Evolutionary conservation across 2,888 invertebrate species (phyloP), one percentile per base, ranked within the genome.

Genomic region (Leptopilina myrica): DNA sequence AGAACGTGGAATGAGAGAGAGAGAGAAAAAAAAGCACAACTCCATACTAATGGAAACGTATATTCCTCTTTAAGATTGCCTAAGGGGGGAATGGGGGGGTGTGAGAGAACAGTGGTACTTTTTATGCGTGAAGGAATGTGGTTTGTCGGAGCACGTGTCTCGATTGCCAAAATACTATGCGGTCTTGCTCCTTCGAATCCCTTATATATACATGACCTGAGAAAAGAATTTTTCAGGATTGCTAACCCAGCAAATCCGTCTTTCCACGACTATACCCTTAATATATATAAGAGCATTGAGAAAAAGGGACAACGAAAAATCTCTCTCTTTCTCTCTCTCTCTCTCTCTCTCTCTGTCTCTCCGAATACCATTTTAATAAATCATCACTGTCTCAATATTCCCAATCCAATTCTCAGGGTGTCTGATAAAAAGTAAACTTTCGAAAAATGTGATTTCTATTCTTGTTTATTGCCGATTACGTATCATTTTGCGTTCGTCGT

Each of bases 121-220:
- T 73, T 73, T 56, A 73, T 73, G 73, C 73, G 73, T 73, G 73
- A 73, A 33, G 56, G 56, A 73, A 73, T 73, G 56, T n/a, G 73
- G 56, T 73, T 64, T 67, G 20, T n/a, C 9, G 33, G 53, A 73
- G 73, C 73, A 73, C 73, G 73, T 73, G 73, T 73, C n/a, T 73
- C 9, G 73, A 73, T 73, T 73, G 56, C 73, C 56, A 73, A 26
- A 73, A 73, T 56, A 33, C 56, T 73, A 8, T 43, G 15, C 56
- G 8, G 33, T 73, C 12, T 73, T 73, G 73, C 53, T 56, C 56
- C 4, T 33, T 33, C 20, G 33, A 56, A 73, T 33, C 73, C 56
- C 49, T 49, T 49, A 49, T 49, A 49, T 49, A 8, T 33, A 56
- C 33, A 33, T 26, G n/a, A 14, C 73, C n/a, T 5, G 33, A 56